Conservation (phyloP, 1,140 invertebrate genomes). For the Ridgeia piscesae region DNA sequence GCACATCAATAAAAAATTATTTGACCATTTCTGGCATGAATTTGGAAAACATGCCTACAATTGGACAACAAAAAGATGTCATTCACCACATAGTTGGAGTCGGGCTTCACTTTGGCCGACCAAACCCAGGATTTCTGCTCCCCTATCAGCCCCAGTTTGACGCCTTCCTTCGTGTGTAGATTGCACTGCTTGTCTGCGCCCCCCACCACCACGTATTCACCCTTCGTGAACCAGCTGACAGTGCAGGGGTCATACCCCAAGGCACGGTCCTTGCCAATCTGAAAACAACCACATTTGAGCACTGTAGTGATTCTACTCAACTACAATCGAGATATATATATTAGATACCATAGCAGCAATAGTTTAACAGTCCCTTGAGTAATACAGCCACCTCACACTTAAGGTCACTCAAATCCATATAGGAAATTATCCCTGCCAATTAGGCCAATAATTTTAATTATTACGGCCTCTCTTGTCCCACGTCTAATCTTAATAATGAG, state of each 20-base stretch:
- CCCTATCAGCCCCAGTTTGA: slow-evolving; percentile 73
- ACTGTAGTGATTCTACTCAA: not conserved
- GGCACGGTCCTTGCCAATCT: slow-evolving; percentile 73
- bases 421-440: too few species aligned
- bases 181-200: slow-evolving; percentile 79
- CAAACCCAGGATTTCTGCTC: slow-evolving; percentile 83
- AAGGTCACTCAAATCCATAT: too few species aligned
- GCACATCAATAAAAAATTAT: not conserved
- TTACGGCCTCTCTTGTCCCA: too few species aligned
- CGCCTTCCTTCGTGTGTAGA: slow-evolving; percentile 83
- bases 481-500: too few species aligned
- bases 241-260: slow-evolving; percentile 81
- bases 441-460: too few species aligned
- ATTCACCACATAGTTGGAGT: slow-evolving; percentile 72
- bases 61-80: not conserved
- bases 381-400: too few species aligned
- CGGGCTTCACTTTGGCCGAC: slow-evolving; percentile 76
- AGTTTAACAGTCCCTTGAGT: too few species aligned
- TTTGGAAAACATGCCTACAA: not conserved
- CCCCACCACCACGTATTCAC: slow-evolving; percentile 81
- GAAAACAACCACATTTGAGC: slow-evolving; percentile 23
- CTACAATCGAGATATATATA: not conserved
- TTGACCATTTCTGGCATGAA: not conserved
- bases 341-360: not conserved
- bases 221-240: slow-evolving; percentile 73